These are phyloP conservation scores for Clanis bilineata DNA, from an alignment of 2,888 invertebrate genomes.

Conservation along the genomic window DNA sequence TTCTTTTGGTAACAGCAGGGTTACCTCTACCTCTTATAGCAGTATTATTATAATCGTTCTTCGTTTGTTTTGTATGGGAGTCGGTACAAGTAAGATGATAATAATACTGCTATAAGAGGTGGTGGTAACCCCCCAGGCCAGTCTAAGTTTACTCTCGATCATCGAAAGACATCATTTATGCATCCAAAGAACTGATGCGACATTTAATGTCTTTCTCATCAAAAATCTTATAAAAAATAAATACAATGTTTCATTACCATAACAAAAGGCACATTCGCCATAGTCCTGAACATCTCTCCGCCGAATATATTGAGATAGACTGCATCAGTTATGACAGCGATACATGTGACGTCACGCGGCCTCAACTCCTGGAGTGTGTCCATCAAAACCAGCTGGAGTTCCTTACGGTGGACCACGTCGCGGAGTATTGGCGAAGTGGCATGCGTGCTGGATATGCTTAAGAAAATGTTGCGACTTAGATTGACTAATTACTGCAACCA, in stretches of 20 bases:
- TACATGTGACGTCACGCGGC: conserved; percentile 68
- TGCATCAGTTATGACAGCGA: conserved; percentile 77
- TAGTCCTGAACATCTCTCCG: conserved; percentile 69
- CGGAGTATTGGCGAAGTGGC: conserved; percentile 40
- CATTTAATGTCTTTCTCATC: too few relatives aligned
- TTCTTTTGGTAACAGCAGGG: too few relatives aligned
- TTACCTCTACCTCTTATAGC: too few relatives aligned
- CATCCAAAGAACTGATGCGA: too few relatives aligned
- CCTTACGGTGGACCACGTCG: conserved; percentile 44
- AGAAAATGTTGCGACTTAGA: not conserved
- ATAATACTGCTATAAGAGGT: too few relatives aligned
- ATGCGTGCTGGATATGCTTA: conserved; percentile 1
- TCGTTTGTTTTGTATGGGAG: too few relatives aligned
- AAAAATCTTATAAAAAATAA: not conserved
- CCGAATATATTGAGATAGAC: conserved; percentile 79
- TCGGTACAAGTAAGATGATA: too few relatives aligned
- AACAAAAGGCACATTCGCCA: conserved; percentile 70
- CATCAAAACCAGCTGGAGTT: conserved; percentile 57
- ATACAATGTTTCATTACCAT: conserved; percentile 58
- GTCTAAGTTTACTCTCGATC: too few relatives aligned
- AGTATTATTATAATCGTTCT: too few relatives aligned
- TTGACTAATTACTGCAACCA: not conserved
- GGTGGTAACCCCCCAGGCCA: too few relatives aligned
- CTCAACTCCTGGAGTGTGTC: conserved; percentile 50
- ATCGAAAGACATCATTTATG: too few relatives aligned